Conservation (phyloP, 2,888 invertebrate genomes). For the Drosophila meridiana region DNA sequence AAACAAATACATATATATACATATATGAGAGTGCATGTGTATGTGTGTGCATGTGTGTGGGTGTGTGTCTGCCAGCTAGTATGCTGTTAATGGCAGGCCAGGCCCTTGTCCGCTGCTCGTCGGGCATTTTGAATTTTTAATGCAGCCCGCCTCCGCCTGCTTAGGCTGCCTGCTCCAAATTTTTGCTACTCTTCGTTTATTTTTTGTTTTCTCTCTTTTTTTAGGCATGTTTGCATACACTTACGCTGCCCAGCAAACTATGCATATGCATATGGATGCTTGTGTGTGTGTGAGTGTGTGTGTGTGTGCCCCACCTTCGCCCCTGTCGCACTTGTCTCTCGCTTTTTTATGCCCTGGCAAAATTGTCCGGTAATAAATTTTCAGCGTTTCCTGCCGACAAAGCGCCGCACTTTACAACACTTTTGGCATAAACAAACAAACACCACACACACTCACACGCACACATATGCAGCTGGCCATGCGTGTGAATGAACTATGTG, state of each 20-base stretch:
- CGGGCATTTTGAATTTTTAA: slow-evolving; percentile 81
- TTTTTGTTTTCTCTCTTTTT: slow-evolving; percentile 55
- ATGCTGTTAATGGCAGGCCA: slow-evolving; percentile 75
- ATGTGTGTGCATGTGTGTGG: slow-evolving; percentile 16
- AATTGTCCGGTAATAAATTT: slow-evolving; percentile 84
- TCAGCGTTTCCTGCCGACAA: slow-evolving; percentile 80
- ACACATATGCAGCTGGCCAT: slow-evolving; percentile 54
- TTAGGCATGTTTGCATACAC: slow-evolving; percentile 79
- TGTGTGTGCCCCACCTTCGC: slow-evolving; percentile 1
- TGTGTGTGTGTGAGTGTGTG: slow-evolving; percentile 29
- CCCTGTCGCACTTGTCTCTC: slow-evolving; percentile 30
- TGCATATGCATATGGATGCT: slow-evolving; percentile 73
- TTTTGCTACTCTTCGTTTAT: slow-evolving; percentile 27
- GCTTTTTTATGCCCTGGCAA: slow-evolving; percentile 64
- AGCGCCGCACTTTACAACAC: slow-evolving; percentile 82
- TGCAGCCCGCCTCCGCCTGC: slow-evolving; percentile 60
- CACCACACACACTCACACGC: slow-evolving; percentile 26
- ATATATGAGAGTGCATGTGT: not conserved
- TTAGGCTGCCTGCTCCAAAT: slow-evolving; percentile 56
- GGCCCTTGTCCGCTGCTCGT: slow-evolving; percentile 65
- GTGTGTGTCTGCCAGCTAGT: slow-evolving; percentile 39
- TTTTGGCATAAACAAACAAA: slow-evolving; percentile 80
- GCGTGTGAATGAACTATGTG: slow-evolving; percentile 56
- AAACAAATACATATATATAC: slow-evolving; percentile 31
- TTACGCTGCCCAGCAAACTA: slow-evolving; percentile 69